A percentile compares a stretch with the other conserved stretches of the same genome.
Conservation (phyloP, 2,888 invertebrate genomes). For the Archips xylosteana region DNA sequence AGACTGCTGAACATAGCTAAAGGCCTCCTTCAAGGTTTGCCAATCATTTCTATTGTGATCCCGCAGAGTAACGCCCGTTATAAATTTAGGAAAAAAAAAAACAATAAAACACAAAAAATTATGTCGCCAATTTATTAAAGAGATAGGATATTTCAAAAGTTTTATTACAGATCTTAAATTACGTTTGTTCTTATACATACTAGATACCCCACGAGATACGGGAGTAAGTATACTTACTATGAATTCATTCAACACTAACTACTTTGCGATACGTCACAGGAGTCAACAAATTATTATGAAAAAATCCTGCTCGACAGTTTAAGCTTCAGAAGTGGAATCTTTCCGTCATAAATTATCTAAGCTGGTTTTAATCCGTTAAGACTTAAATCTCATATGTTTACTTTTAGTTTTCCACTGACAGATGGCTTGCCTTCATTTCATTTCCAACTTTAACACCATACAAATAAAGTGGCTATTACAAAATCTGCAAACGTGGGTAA, state of each 20-base stretch:
- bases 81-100: background rate
- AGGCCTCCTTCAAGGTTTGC: no score
- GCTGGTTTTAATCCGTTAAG: constrained; percentile 12
- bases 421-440: no score
- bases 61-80: no score
- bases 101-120: constrained; percentile 12
- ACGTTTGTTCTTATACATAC: constrained; percentile 37
- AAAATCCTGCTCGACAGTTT: constrained; percentile 2
- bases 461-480: no score
- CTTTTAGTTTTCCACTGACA: no score
- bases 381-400: constrained; percentile 19
- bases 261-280: constrained; percentile 13
- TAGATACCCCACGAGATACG: background rate
- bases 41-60: no score
- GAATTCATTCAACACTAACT: constrained; percentile 23
- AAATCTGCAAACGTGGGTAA: no score
- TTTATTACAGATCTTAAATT: constrained; percentile 40
- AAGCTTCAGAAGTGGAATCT: background rate
- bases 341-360: constrained; percentile 15
- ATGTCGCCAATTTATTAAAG: constrained; percentile 31
- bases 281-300: constrained; percentile 2
- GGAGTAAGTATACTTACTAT: constrained; percentile 33
- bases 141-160: constrained; percentile 31
- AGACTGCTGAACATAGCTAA: no score
- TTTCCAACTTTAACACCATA: no score